Percentiles rank a stretch among this genome's conserved stretches.
phyloP scores from a whole-genome alignment of 2,888 invertebrate species.

The Pristionchus exspectatus region DNA sequence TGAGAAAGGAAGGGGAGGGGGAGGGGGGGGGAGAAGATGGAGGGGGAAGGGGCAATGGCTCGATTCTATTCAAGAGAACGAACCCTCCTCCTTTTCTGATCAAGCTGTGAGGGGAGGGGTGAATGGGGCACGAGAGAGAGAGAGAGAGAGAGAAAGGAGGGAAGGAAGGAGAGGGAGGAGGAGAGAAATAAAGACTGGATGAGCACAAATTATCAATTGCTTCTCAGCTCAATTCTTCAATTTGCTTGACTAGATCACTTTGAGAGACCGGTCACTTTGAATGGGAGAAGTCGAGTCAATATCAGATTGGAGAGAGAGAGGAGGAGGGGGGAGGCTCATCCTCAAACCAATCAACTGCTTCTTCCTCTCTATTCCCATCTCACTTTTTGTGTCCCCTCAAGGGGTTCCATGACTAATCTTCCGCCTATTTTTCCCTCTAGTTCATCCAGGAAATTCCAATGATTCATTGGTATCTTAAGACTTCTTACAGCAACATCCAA shows the following conservation, averaged over 20 bases:
- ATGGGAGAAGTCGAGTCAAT: not conserved
- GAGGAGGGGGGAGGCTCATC: not conserved
- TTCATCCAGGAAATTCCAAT: not conserved
- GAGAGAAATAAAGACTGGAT: slow-evolving; percentile 50
- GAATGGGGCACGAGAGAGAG: not conserved
- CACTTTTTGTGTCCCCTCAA: not conserved
- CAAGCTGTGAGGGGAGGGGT: not conserved
- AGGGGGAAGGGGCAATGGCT: not conserved
- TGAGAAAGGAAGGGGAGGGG: not conserved
- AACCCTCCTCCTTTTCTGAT: not conserved
- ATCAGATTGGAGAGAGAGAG: slow-evolving; percentile 1
- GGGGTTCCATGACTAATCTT: slow-evolving; percentile 26
- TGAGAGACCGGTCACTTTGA: not conserved
- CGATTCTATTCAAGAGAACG: slow-evolving; percentile 31
- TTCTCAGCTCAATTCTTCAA: not conserved
- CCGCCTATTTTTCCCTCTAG: not conserved
- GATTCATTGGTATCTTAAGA: not conserved
- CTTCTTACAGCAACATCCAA: no score
- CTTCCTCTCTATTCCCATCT: not conserved
- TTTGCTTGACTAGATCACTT: not conserved
- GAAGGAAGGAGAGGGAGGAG: slow-evolving; percentile 24
- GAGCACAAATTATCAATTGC: slow-evolving; percentile 44
- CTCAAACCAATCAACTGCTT: slow-evolving; percentile 29
- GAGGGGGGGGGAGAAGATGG: not conserved
- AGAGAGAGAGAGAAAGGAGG: slow-evolving; percentile 48